Base-by-base conservation (phyloP, 2,888 invertebrate genomes). In the Troides aeacus region DNA sequence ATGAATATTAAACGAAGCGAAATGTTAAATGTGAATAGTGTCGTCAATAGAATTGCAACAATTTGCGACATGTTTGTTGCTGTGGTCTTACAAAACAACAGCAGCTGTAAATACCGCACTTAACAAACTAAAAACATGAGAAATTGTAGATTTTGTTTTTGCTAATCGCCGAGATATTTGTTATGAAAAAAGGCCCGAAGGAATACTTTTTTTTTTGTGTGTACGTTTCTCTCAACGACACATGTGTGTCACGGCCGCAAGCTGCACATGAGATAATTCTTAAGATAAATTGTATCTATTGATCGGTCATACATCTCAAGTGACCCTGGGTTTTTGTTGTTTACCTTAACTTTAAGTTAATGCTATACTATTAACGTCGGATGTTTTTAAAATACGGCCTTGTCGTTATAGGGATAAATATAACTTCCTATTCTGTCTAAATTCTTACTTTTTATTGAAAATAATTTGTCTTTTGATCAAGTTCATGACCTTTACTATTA, bases 241-340 rank as follows among this genome's bases (percentile, higher is more conserved):
- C 21, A 23, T 58, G 23, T 23, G 8, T 53, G 53, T 24, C 57
- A 58, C 23, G 57, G 57, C 23, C 57, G 6, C 23, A 23, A 10
- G 23, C 23, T 58, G 57, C 57, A 58, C 57, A 23, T 58, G 23
- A 23, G 57, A 10, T 58, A 12, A 8, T 58, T 58, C 57, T 58
- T n/a, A 23, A 50, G 24, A 50, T 50, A 63, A 63, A 63, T 63
- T 18, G 23, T 58, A 53, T 60, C 60, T 50, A 36, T 36, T 53
- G 53, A 30, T 66, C 53, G 24, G 66, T 60, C 50, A 53, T 53
- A 53, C 30, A 30, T 50, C 63, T 42, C 36, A 6, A 2, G n/a
- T 46, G 66, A 53, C 66, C 66, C 10, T 36, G 60, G 30, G 60
- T 21, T 53, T 66, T 46, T 60, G 36, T 66, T 53, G 66, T 66